Evolutionary conservation across 1,140 invertebrate species (phyloP).

Genomic region (Cheumatopsyche charites): DNA sequence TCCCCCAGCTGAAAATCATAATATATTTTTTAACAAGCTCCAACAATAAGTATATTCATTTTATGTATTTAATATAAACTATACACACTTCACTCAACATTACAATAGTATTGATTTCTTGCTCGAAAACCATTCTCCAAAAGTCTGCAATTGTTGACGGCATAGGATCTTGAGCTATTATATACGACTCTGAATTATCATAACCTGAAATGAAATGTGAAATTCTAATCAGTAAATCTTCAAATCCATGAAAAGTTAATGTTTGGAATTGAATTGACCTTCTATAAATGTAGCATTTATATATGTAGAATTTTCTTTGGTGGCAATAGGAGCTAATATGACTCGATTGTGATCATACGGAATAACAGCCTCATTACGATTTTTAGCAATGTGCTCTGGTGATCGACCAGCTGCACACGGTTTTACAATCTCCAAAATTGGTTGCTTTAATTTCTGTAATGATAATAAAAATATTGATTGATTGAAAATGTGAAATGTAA

Average conservation of each 20-base stretch:
- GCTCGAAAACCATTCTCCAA: slow-evolving; percentile 96
- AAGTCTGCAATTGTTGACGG: slow-evolving; percentile 90
- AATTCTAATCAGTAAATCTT: slow-evolving; percentile 16
- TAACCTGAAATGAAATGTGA: slow-evolving; percentile 67
- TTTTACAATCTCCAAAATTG: slow-evolving; percentile 79
- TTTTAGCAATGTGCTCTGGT: slow-evolving; percentile 87
- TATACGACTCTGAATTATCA: slow-evolving; percentile 91
- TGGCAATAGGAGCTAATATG: slow-evolving; percentile 80
- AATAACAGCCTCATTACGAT: slow-evolving; percentile 84
- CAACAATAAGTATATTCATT: slow-evolving; percentile 30
- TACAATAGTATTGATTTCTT: slow-evolving; percentile 87
- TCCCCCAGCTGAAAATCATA: slow-evolving; percentile 66
- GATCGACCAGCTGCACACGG: slow-evolving; percentile 78
- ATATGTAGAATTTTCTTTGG: slow-evolving; percentile 89
- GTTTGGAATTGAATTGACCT: slow-evolving; percentile 55
- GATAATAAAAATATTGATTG: slow-evolving; percentile 31
- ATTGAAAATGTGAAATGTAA: slow-evolving; percentile 8
- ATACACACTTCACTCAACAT: slow-evolving; percentile 89
- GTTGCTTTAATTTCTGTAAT: slow-evolving; percentile 77
- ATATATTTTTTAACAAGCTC: too few relatives aligned
- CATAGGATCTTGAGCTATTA: slow-evolving; percentile 94
- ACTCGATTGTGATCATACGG: slow-evolving; percentile 92
- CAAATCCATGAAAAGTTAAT: slow-evolving; percentile 50
- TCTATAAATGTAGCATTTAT: slow-evolving; percentile 98
- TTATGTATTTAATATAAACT: too few relatives aligned